Base-by-base conservation (phyloP, 2,797 vertebrate genomes). In the Falco columbarius region DNA sequence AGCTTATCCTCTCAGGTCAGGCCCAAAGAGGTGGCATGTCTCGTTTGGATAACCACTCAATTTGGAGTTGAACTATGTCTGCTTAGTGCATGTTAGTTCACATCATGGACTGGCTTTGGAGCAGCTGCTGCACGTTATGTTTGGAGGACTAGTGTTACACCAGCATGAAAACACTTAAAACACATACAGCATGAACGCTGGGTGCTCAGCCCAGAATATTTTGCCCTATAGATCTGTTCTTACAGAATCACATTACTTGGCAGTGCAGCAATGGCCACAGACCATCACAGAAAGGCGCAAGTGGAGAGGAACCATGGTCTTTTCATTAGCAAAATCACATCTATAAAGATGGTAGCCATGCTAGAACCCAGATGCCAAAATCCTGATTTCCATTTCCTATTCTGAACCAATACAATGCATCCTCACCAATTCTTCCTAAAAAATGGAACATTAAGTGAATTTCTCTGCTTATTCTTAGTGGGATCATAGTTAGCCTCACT, bases 151-250 rank as follows among this genome's bases (percentile, higher is more conserved):
- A 24, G 1, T 16, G 21, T 38, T 30, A 42, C 2, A 36, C 18
- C 30, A 29, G 12, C 67, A n/a, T 22, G 42, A 71, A 93, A 91
- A 71, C 21, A 14, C 11, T 36, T 40, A 2, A 63, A 94, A 49
- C 20, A 24, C 1, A 15, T 3, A n/a, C 3, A 23, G 0, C 0
- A 0, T 38, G 38, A 40, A 30, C 44, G 29, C 3, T 19, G 19
- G 34, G 51, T 65, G 62, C 22, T 65, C 61, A 44, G 38, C 51
- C 47, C 5, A 0, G 0, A 71, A 20, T 65, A 34, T 40, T 76
- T 83, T 49, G 65, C 29, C 14, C n/a, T 51, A 19, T 3, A 29
- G 42, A 27, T 40, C 9, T 58, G 8, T 23, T 79, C 44, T 46
- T 65, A 9, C 5, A 30, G 8, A 21, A 30, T 34, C 44, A 4